A percentile compares a stretch with the other conserved stretches of the same genome.
These are phyloP conservation scores for Neosilurus hyrtlii DNA, from an alignment of 2,797 vertebrate genomes.

Conservation along the genomic window DNA sequence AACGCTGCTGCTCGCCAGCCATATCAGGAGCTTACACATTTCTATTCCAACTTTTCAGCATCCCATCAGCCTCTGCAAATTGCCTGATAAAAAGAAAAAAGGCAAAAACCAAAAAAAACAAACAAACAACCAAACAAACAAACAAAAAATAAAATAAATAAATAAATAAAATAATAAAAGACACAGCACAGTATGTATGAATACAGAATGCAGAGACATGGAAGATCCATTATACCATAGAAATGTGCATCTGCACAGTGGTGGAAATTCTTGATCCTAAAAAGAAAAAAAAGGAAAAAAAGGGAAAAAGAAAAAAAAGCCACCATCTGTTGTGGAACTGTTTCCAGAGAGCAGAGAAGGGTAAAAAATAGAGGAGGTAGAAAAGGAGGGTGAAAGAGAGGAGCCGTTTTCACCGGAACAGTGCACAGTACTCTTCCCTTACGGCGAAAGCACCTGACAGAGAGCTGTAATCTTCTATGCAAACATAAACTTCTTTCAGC, in stretches of 20 bases:
- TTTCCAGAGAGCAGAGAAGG: conserved; percentile 58
- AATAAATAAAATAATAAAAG: not conserved
- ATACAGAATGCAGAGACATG: conserved; percentile 3
- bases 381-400: conserved; percentile 25
- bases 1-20: not conserved
- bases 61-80: conserved; percentile 9
- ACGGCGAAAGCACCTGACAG: conserved; percentile 53
- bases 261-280: conserved; percentile 77
- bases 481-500: conserved; percentile 55
- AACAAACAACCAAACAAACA: no score
- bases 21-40: conserved; percentile 10
- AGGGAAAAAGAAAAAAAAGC: conserved; percentile 69
- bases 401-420: conserved; percentile 55
- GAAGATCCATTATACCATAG: conserved; percentile 55
- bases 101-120: no score
- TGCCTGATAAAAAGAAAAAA: not conserved
- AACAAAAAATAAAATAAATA: no score
- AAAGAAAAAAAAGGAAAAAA: conserved; percentile 55
- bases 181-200: not conserved
- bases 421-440: conserved; percentile 23
- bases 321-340: conserved; percentile 75
- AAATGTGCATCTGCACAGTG: conserved; percentile 71
- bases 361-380: not conserved
- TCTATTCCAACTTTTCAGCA: not conserved
- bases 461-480: conserved; percentile 57